Percentiles rank a stretch among this genome's conserved stretches.
These are phyloP conservation scores for Epinotia ramella DNA, from an alignment of 2,888 invertebrate genomes.

Conservation along the genomic window DNA sequence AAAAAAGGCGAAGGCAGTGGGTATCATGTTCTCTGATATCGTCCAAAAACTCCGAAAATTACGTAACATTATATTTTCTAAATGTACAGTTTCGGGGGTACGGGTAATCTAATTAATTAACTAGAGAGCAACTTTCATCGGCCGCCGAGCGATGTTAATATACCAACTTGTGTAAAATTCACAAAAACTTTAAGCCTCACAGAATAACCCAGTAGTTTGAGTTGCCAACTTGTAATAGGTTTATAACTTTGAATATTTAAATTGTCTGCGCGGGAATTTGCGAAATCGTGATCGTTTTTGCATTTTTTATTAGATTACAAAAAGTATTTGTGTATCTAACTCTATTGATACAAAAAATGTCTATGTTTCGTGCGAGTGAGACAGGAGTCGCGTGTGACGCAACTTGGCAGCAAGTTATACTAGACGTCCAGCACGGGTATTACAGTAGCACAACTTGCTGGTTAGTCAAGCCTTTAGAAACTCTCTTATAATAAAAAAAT, in stretches of 20 bases:
- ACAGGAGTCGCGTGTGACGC: too few species aligned
- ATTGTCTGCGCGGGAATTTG: slow-evolving; percentile 55
- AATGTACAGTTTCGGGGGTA: slow-evolving; percentile 49
- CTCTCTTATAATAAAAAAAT: too few species aligned
- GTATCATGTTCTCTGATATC: not conserved
- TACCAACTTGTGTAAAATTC: slow-evolving; percentile 73
- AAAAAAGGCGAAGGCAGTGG: not conserved
- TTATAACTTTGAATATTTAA: slow-evolving; percentile 71
- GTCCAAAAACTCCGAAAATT: slow-evolving; percentile 7
- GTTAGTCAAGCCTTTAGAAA: too few species aligned
- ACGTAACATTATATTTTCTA: slow-evolving; percentile 21
- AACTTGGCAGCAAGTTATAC: too few species aligned
- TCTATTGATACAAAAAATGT: not conserved
- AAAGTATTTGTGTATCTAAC: slow-evolving; percentile 9
- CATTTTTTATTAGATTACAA: slow-evolving; percentile 43
- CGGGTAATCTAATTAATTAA: slow-evolving; percentile 71
- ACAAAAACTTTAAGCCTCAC: slow-evolving; percentile 76
- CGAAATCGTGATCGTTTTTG: slow-evolving; percentile 51
- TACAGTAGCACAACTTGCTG: too few species aligned
- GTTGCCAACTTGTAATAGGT: slow-evolving; percentile 73
- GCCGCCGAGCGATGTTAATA: slow-evolving; percentile 66
- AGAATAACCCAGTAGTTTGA: slow-evolving; percentile 65
- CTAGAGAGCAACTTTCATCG: slow-evolving; percentile 61
- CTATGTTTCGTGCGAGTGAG: too few species aligned
- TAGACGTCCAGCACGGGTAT: too few species aligned